Evolutionary conservation across 2,888 invertebrate genomes (phyloP).

Genomic region (Crematogaster levior): DNA sequence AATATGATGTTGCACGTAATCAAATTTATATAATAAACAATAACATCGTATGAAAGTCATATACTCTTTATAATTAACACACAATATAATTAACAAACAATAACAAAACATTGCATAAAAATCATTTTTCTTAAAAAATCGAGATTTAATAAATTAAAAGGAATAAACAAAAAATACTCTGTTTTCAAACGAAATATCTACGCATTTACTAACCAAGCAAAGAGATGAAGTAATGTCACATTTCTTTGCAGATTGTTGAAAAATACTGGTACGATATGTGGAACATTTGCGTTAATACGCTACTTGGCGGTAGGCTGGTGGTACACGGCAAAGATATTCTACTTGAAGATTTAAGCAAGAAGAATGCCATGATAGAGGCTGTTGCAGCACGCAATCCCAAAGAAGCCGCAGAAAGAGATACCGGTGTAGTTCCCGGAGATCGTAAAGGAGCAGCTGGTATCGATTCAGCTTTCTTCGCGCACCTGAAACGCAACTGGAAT

Average conservation of each 20-base stretch:
- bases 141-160: background rate
- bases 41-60: background rate
- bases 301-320: constrained; percentile 86
- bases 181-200: background rate
- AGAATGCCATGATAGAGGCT: constrained; percentile 86
- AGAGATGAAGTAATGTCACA: background rate
- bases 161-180: background rate
- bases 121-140: background rate
- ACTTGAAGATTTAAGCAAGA: constrained; percentile 86
- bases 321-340: constrained; percentile 86
- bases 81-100: background rate
- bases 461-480: constrained; percentile 90
- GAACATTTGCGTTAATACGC: constrained; percentile 89
- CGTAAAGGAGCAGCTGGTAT: constrained; percentile 90
- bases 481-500: constrained; percentile 89
- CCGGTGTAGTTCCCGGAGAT: constrained; percentile 91
- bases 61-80: too few relatives aligned
- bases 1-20: background rate
- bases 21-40: background rate
- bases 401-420: constrained; percentile 86
- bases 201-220: background rate
- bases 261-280: constrained; percentile 91
- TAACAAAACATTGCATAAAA: background rate
- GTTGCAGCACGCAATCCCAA: constrained; percentile 85
- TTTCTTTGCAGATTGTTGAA: constrained; percentile 83